Evolutionary conservation across 2,113 vertebrate genomes (phyloP).

Genomic region (Centropristis striata): DNA sequence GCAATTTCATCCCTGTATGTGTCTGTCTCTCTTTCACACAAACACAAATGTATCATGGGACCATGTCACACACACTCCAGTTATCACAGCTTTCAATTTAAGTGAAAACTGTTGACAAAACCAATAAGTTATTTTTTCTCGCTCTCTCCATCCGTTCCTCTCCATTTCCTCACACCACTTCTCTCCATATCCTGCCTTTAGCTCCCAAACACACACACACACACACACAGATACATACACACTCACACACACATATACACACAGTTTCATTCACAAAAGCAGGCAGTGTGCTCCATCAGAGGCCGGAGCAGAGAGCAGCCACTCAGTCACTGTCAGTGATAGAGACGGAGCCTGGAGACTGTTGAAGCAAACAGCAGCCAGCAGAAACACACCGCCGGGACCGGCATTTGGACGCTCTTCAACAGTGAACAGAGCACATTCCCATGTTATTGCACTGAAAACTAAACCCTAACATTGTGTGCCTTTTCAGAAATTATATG

Average conservation of each 20-base stretch:
- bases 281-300: constrained; percentile 26
- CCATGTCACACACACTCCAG: background rate
- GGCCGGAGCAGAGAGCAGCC: constrained; percentile 21
- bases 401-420: background rate
- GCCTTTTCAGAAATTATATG: background rate
- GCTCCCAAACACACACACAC: background rate
- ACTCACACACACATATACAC: constrained; percentile 12
- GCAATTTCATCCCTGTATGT: background rate
- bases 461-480: too few relatives aligned
- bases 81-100: constrained; percentile 15
- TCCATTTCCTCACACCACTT: constrained; percentile 27
- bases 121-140: constrained; percentile 25
- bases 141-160: background rate
- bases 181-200: background rate
- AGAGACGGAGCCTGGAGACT: constrained; percentile 7
- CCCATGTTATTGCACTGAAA: too few relatives aligned
- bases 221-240: constrained; percentile 3
- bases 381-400: background rate
- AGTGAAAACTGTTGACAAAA: background rate
- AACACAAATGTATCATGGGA: background rate
- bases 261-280: constrained; percentile 45
- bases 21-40: background rate
- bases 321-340: constrained; percentile 36
- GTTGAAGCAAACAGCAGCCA: constrained; percentile 7
- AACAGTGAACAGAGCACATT: background rate